Evolutionary conservation across 2,113 vertebrate species (phyloP).

Genomic region (Nyctereutes procyonoides): DNA sequence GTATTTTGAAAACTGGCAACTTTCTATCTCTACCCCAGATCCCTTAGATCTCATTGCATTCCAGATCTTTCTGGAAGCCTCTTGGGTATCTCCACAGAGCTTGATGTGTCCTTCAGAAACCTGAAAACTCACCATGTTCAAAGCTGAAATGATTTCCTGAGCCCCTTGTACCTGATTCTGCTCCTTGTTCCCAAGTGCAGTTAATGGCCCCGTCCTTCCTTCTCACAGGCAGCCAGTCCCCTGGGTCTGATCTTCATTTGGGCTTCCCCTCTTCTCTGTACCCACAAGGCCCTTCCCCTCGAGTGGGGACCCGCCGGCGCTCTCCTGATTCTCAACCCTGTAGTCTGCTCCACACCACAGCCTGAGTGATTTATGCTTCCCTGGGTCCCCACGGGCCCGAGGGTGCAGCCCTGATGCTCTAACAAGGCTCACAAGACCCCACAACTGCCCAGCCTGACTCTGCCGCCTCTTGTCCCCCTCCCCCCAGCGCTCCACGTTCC

Average conservation of each 20-base stretch:
- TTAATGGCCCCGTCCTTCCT: background rate
- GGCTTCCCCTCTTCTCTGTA: background rate
- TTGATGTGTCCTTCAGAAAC: background rate
- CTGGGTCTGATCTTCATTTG: background rate
- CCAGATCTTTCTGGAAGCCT: background rate
- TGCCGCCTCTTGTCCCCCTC: fast-evolving
- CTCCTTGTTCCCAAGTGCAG: background rate
- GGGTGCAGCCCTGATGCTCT: background rate
- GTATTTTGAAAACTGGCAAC: background rate
- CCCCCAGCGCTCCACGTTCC: background rate
- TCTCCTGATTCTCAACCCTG: background rate
- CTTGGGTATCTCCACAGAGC: background rate
- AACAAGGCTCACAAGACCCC: background rate
- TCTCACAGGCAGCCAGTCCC: background rate
- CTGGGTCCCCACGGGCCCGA: background rate
- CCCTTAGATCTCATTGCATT: background rate
- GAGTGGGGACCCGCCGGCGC: background rate
- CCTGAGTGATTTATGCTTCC: background rate
- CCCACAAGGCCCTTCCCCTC: background rate
- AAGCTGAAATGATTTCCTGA: background rate
- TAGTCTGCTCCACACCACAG: background rate
- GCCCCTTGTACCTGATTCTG: background rate
- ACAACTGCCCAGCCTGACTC: fast-evolving
- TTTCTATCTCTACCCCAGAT: background rate
- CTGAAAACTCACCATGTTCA: background rate